These are phyloP conservation scores for Odontomachus brunneus DNA, from an alignment of 1,140 invertebrate species.

Conservation along the genomic window DNA sequence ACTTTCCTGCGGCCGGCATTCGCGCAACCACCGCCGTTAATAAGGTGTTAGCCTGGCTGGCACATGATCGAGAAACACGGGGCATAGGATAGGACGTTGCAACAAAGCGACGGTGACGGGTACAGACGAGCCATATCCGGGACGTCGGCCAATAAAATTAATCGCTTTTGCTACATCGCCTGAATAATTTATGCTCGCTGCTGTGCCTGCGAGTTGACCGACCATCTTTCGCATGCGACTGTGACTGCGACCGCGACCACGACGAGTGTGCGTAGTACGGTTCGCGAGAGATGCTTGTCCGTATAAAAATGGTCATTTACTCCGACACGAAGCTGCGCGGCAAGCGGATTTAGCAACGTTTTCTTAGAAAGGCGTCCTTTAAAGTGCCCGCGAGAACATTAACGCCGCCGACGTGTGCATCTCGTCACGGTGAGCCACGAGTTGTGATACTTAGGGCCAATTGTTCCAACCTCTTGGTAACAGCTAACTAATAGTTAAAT, in stretches of 20 bases:
- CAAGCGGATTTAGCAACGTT: conserved; percentile 7
- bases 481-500: too few species aligned
- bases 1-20: conserved; percentile 68
- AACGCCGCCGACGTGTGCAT: neutral
- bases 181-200: conserved; percentile 82
- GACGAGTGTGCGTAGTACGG: conserved; percentile 3
- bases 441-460: neutral
- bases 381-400: neutral
- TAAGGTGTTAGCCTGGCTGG: conserved; percentile 72
- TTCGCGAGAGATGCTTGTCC: neutral
- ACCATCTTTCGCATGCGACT: conserved; percentile 49
- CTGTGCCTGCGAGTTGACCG: conserved; percentile 70
- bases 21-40: conserved; percentile 69
- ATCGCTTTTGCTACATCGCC: conserved; percentile 79
- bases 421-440: neutral
- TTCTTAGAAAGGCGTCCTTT: neutral
- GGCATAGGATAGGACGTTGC: conserved; percentile 74
- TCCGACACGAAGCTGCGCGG: neutral
- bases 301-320: conserved; percentile 26
- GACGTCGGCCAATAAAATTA: conserved; percentile 83
- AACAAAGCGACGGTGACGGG: conserved; percentile 78
- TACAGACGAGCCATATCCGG: conserved; percentile 81
- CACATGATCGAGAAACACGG: conserved; percentile 73
- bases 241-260: conserved; percentile 34
- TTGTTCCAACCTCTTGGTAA: too few species aligned